phyloP scores from a whole-genome alignment of 2,113 vertebrate genomes.

The Hystrix cristata region DNA sequence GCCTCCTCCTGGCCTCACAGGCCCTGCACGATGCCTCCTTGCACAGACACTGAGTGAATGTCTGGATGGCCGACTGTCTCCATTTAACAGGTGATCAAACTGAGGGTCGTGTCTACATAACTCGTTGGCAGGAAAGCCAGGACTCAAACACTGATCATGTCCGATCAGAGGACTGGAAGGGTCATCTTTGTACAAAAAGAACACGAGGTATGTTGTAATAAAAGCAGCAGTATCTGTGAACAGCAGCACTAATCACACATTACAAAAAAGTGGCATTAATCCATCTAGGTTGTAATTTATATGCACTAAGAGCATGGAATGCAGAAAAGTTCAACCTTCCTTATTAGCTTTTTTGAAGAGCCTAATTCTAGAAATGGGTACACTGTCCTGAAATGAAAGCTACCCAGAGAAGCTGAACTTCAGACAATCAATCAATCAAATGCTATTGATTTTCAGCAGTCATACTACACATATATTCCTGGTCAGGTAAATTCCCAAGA shows the following conservation, averaged over 20 bases:
- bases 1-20: not conserved
- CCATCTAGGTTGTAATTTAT: not conserved
- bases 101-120: not conserved
- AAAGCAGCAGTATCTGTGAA: not conserved
- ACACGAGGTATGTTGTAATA: not conserved
- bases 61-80: not conserved
- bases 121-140: not conserved
- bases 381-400: not conserved
- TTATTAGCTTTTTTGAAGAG: not conserved
- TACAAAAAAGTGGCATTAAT: not conserved
- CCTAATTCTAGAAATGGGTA: not conserved
- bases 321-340: not conserved
- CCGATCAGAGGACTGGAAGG: not conserved
- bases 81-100: not conserved
- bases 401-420: not conserved
- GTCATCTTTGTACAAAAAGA: constrained; percentile 1
- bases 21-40: not conserved
- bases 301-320: not conserved
- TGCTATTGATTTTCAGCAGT: no score
- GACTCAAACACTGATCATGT: not conserved
- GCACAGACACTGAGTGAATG: not conserved
- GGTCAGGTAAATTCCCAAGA: not conserved
- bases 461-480: not conserved
- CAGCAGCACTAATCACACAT: not conserved
- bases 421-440: not conserved